Evolutionary conservation across 1,140 invertebrate species (phyloP).

Genomic region (Solenopsis fugax): DNA sequence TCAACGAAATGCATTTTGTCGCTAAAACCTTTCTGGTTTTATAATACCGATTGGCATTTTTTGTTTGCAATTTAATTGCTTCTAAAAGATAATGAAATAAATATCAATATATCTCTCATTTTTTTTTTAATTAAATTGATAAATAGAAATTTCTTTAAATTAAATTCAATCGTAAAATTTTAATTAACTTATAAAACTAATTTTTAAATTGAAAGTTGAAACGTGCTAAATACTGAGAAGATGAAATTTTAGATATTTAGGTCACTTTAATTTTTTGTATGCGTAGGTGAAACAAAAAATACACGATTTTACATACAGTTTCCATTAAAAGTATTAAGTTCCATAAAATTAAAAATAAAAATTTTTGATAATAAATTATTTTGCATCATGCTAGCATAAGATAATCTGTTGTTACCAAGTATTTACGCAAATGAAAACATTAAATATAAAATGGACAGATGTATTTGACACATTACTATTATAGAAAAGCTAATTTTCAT

Average conservation of each 20-base stretch:
- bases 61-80: neutral
- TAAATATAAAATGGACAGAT: neutral
- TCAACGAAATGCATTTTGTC: neutral
- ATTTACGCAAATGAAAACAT: neutral
- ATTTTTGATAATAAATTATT: conserved; percentile 8
- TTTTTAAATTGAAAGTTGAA: neutral
- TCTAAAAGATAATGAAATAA: neutral
- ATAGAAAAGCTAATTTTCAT: neutral
- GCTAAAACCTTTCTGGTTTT: neutral
- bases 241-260: neutral
- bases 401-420: neutral
- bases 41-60: neutral
- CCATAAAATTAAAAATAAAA: neutral
- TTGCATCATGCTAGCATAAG: neutral
- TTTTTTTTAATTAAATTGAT: neutral
- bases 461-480: neutral
- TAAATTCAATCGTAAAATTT: neutral
- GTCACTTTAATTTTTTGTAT: neutral
- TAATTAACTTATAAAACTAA: neutral
- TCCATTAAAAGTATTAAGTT: neutral
- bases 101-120: neutral
- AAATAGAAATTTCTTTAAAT: neutral
- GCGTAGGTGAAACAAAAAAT: neutral
- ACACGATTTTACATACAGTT: neutral
- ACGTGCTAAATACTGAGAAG: neutral